Conservation (phyloP, 1,140 invertebrate species). For the Nylanderia fulva region DNA sequence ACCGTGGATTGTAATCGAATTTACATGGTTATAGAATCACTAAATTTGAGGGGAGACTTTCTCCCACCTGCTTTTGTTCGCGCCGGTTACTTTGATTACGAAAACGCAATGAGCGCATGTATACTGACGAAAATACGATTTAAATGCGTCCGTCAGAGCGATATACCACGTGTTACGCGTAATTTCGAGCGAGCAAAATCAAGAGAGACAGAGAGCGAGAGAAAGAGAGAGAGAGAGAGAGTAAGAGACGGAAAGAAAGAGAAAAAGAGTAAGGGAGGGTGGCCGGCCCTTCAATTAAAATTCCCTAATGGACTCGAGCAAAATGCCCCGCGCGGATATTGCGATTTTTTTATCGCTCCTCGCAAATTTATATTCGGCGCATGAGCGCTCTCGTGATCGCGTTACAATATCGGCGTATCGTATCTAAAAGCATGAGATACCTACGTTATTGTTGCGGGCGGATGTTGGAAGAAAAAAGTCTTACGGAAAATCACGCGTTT, state of each 20-base stretch:
- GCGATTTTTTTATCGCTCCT: constrained; percentile 41
- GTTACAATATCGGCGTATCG: constrained; percentile 31
- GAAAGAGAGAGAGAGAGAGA: too few relatives aligned
- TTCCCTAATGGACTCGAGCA: constrained; percentile 21
- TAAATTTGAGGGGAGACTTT: constrained; percentile 17
- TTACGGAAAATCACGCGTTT: background rate
- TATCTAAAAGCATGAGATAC: constrained; percentile 31
- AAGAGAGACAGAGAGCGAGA: background rate
- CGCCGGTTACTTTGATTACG: constrained; percentile 51
- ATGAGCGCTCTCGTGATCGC: constrained; percentile 4
- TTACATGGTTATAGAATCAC: constrained; percentile 25
- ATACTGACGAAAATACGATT: constrained; percentile 37
- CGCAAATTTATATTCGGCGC: constrained; percentile 51
- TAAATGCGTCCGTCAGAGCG: constrained; percentile 17
- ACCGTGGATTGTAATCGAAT: constrained; percentile 40
- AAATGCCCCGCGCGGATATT: constrained; percentile 40
- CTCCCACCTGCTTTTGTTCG: constrained; percentile 29
- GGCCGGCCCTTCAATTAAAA: constrained; percentile 37
- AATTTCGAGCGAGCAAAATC: constrained; percentile 27
- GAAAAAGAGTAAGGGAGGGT: background rate
- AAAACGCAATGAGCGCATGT: constrained; percentile 31
- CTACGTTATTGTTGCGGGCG: background rate
- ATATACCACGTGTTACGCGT: constrained; percentile 19
- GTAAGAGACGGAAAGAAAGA: background rate
- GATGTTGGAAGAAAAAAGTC: constrained; percentile 13